These are phyloP conservation scores for Piscicola geometra DNA, from an alignment of 2,888 invertebrate species.

Conservation along the genomic window DNA sequence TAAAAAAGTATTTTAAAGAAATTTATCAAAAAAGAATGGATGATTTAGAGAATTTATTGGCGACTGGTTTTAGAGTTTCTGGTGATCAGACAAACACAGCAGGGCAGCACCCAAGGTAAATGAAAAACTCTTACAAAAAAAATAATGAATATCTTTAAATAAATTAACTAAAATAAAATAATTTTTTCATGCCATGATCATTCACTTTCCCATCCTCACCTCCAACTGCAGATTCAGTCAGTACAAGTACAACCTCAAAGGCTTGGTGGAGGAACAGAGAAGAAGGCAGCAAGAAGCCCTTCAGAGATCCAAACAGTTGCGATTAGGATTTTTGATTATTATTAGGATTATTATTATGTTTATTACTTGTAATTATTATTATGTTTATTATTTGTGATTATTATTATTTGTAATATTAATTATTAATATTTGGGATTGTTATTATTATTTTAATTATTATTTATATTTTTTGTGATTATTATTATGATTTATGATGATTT, in stretches of 20 bases:
- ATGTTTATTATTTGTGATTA: too few relatives aligned
- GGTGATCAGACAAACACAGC: background rate
- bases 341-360: too few relatives aligned
- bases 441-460: too few relatives aligned
- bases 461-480: too few relatives aligned
- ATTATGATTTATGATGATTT: too few relatives aligned
- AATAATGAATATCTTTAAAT: background rate
- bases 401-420: too few relatives aligned
- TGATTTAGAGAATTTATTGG: constrained; percentile 3
- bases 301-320: background rate
- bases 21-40: too few relatives aligned
- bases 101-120: background rate
- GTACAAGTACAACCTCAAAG: background rate
- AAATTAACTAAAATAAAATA: background rate
- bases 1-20: too few relatives aligned
- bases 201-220: background rate
- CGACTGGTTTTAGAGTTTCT: constrained; percentile 8
- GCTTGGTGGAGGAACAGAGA: background rate
- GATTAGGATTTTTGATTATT: too few relatives aligned
- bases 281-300: background rate
- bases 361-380: too few relatives aligned
- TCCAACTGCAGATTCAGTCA: background rate
- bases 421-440: too few relatives aligned
- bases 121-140: background rate
- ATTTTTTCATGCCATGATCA: background rate